phyloP scores from a whole-genome alignment of 2,888 invertebrate species.

The Melanotus villosus region DNA sequence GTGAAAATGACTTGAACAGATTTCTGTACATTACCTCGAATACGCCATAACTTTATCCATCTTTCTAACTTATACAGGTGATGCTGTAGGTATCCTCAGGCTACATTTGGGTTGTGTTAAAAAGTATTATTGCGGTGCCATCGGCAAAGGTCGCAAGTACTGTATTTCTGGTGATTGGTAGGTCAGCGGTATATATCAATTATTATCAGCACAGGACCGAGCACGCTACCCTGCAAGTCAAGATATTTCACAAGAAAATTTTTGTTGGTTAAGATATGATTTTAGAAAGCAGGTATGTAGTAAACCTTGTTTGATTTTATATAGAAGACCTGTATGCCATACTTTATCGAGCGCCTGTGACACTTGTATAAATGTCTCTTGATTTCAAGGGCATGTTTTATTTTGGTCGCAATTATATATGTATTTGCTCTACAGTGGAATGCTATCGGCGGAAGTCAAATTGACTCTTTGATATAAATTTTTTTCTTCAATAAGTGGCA shows the following conservation, averaged over 20 bases:
- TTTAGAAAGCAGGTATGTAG: neutral
- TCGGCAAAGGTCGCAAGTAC: too few species aligned
- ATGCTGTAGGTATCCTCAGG: neutral
- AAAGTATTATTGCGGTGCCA: too few species aligned
- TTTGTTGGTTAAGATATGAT: neutral
- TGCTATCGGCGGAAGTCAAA: neutral
- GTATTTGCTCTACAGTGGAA: neutral
- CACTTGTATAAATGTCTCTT: neutral
- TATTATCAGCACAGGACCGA: neutral
- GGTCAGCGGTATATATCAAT: neutral
- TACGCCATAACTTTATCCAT: neutral
- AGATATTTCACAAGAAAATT: neutral
- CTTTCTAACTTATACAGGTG: neutral
- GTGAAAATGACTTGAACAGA: neutral
- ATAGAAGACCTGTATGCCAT: too few species aligned
- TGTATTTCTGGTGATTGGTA: too few species aligned
- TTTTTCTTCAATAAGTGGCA: neutral
- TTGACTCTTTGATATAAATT: neutral
- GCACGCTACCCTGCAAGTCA: neutral
- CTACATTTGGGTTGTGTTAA: neutral
- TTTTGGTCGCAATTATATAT: neutral
- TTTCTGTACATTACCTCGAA: neutral
- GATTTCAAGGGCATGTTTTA: neutral
- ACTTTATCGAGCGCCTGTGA: neutral
- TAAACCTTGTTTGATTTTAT: too few species aligned